A percentile compares a stretch with the other conserved stretches of the same genome.
These are phyloP conservation scores for Peromyscus melanophrys DNA, from an alignment of 2,797 vertebrate genomes.

Conservation along the genomic window DNA sequence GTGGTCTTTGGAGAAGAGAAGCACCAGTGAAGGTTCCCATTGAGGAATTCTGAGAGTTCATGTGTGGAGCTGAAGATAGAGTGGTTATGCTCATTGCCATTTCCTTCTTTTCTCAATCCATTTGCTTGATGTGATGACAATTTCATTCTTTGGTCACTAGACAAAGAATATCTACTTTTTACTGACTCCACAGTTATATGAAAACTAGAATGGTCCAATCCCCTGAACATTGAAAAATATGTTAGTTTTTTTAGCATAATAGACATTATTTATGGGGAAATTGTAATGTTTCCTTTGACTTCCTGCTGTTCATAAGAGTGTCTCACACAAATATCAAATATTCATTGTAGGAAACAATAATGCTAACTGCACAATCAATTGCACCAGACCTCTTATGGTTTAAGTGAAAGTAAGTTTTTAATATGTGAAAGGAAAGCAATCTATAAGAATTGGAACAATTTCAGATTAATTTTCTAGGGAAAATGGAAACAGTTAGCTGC, in stretches of 20 bases:
- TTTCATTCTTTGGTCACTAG: background rate
- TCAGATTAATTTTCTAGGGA: constrained; percentile 52
- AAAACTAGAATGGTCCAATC: constrained; percentile 22
- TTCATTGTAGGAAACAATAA: constrained; percentile 66
- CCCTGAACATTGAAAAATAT: background rate
- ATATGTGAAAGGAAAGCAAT: constrained; percentile 55
- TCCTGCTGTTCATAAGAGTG: constrained; percentile 52
- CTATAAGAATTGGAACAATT: constrained; percentile 39
- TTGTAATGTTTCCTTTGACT: background rate
- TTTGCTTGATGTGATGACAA: background rate
- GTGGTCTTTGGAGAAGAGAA: background rate
- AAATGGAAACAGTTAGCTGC: constrained; percentile 35
- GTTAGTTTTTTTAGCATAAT: constrained; percentile 34
- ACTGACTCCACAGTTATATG: background rate
- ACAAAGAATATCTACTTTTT: background rate
- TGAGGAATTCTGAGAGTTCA: background rate
- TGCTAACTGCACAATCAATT: constrained; percentile 11
- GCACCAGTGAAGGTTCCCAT: background rate
- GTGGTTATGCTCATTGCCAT: background rate
- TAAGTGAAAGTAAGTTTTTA: constrained; percentile 56
- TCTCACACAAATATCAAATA: constrained; percentile 46
- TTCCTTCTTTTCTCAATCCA: background rate
- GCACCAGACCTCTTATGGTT: background rate
- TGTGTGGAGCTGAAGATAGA: background rate
- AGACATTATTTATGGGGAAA: constrained; percentile 1